Percentiles rank a stretch among this genome's conserved stretches.
These are phyloP conservation scores for Vultur gryphus DNA, from an alignment of 2,797 vertebrate genomes.

Conservation along the genomic window DNA sequence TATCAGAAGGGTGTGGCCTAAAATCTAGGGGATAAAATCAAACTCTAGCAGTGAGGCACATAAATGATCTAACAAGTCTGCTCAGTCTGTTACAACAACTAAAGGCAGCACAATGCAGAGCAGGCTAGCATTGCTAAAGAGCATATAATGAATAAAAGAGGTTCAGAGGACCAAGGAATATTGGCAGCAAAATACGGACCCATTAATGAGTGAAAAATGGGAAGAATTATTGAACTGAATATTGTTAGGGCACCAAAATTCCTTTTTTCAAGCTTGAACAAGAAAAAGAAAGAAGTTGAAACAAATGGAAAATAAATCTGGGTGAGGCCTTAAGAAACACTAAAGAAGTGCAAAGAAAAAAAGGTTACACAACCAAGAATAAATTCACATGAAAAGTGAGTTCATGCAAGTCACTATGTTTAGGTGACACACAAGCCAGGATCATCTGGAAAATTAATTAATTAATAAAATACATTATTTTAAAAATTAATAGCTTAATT, in stretches of 20 bases:
- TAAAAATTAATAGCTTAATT: not conserved
- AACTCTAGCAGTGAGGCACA: not conserved
- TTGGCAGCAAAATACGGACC: not conserved
- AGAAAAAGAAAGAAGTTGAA: not conserved
- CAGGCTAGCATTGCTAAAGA: not conserved
- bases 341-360: not conserved
- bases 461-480: not conserved
- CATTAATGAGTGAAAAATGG: not conserved
- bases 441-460: not conserved
- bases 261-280: not conserved
- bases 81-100: not conserved
- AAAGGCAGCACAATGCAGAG: not conserved
- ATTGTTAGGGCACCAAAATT: not conserved
- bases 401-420: not conserved
- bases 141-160: not conserved
- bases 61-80: not conserved
- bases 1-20: not conserved
- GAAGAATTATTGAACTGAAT: not conserved
- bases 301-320: not conserved
- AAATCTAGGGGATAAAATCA: not conserved
- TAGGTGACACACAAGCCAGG: not conserved
- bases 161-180: not conserved
- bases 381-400: not conserved
- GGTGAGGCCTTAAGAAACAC: not conserved
- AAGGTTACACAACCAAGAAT: not conserved